These are phyloP conservation scores for Micromussa lordhowensis DNA, from an alignment of 92 coral and sea anemone species.

Conservation along the genomic window DNA sequence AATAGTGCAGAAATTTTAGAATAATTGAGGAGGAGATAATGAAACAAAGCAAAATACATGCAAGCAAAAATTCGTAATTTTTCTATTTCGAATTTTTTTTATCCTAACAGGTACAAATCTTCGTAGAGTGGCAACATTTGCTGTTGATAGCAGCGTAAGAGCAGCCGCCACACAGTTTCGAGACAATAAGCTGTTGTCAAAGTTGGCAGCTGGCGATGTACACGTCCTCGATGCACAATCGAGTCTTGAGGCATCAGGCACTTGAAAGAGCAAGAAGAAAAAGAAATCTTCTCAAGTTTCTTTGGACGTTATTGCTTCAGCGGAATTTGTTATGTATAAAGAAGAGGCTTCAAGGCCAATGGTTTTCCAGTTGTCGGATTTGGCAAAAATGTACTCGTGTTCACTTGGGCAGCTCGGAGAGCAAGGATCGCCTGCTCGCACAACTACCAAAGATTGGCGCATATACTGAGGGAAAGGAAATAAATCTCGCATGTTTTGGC, in stretches of 20 bases:
- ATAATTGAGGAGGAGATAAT: neutral
- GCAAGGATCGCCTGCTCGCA: neutral
- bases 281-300: neutral
- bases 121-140: conserved; percentile 59
- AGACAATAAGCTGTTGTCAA: conserved; percentile 58
- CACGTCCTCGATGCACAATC: conserved; percentile 47
- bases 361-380: conserved; percentile 39
- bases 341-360: conserved; percentile 24
- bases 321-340: conserved; percentile 12
- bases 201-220: conserved; percentile 51
- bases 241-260: neutral
- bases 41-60: neutral
- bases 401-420: conserved; percentile 56
- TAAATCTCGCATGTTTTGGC: neutral
- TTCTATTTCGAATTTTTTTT: neutral
- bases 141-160: conserved; percentile 48
- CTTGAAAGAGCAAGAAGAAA: neutral
- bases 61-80: no score
- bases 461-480: neutral
- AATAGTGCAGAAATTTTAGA: no score
- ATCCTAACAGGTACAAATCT: conserved; percentile 4
- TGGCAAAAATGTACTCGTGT: conserved; percentile 29
- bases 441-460: no score
- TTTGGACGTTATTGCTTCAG: conserved; percentile 10
- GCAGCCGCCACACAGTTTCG: conserved; percentile 46